These are phyloP conservation scores for Esox lucius DNA, from an alignment of 2,797 vertebrate species.

Conservation along the genomic window DNA sequence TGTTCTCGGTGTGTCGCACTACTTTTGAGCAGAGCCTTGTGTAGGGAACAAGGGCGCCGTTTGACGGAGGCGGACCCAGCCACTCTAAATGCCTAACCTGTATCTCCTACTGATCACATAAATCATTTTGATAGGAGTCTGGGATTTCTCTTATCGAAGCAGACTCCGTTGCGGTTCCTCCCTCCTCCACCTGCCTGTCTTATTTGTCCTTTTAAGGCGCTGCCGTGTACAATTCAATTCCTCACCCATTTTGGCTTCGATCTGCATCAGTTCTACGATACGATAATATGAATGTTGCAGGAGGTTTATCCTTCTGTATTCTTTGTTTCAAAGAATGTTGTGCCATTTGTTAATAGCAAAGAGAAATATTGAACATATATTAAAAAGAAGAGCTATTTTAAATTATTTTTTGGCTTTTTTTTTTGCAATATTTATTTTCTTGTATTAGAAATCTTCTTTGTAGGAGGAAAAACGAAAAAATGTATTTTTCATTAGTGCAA, in stretches of 20 bases:
- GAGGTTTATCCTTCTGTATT: conserved; percentile 91
- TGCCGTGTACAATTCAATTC: conserved; percentile 69
- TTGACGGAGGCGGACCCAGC: background rate
- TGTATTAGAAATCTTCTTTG: conserved; percentile 99
- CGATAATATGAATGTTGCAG: conserved; percentile 97
- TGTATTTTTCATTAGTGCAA: conserved; percentile 99
- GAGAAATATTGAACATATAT: conserved; percentile 99
- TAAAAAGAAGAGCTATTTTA: conserved; percentile 97
- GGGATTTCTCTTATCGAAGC: conserved; percentile 46
- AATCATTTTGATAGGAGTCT: conserved; percentile 31
- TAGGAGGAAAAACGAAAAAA: conserved; percentile 90
- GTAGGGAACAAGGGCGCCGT: background rate
- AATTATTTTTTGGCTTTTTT: conserved; percentile 99
- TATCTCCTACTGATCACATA: conserved; percentile 31
- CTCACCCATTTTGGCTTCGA: conserved; percentile 62
- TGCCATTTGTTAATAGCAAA: conserved; percentile 99
- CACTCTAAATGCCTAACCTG: background rate
- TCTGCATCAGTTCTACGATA: conserved; percentile 80
- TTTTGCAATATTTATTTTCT: conserved; percentile 99
- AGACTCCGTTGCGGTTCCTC: conserved; percentile 33
- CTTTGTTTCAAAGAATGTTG: conserved; percentile 99
- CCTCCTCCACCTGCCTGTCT: conserved; percentile 45
- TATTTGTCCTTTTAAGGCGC: conserved; percentile 78
- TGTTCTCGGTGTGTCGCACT: background rate
- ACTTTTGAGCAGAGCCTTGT: background rate